A percentile compares a stretch with the other conserved stretches of the same genome.
Evolutionary conservation across 2,888 invertebrate genomes (phyloP).

Genomic region (Drosophila paranaensis): DNA sequence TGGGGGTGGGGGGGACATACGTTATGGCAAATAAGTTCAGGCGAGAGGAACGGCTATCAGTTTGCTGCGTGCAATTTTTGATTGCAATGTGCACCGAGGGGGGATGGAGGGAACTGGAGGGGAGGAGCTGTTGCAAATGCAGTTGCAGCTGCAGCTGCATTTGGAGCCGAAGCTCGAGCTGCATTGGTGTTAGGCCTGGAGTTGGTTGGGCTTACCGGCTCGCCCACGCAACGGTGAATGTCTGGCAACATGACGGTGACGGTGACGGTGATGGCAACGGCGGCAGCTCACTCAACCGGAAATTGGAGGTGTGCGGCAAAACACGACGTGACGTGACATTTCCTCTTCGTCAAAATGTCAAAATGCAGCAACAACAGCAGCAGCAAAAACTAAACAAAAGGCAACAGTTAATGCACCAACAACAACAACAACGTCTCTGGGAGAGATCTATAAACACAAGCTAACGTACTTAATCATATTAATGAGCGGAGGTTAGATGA

Average conservation of each 20-base stretch:
- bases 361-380: conserved; percentile 69
- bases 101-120: not conserved
- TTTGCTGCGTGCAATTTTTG: conserved; percentile 74
- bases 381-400: conserved; percentile 60
- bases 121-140: not conserved
- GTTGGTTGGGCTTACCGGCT: conserved; percentile 31
- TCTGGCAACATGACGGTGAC: conserved; percentile 30
- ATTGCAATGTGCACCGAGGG: conserved; percentile 49
- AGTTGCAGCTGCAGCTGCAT: conserved; percentile 10
- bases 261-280: conserved; percentile 36
- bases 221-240: conserved; percentile 40
- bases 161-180: conserved; percentile 3
- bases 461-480: conserved; percentile 36
- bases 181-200: conserved; percentile 3
- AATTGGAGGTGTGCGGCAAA: conserved; percentile 85
- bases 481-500: conserved; percentile 37
- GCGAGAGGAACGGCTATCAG: conserved; percentile 33
- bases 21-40: conserved; percentile 30
- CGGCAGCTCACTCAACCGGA: conserved; percentile 79
- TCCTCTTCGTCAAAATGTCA: conserved; percentile 85
- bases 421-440: conserved; percentile 11
- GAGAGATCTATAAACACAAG: conserved; percentile 19
- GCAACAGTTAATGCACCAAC: conserved; percentile 39
- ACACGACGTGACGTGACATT: conserved; percentile 85
- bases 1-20: not conserved